Conservation (phyloP, 2,888 invertebrate species). For the Drosophila stalkeri region DNA sequence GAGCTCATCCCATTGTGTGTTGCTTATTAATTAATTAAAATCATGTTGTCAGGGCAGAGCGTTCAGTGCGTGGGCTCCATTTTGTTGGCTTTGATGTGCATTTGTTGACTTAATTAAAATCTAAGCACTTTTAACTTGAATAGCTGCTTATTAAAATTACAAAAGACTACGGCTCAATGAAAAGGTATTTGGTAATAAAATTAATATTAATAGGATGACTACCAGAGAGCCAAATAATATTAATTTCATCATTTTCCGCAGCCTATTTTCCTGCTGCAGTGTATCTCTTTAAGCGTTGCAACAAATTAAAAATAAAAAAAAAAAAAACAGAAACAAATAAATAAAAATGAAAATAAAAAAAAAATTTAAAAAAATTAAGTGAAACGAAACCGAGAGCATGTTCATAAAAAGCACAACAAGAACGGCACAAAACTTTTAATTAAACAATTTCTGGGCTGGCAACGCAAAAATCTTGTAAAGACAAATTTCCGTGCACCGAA, state of each 20-base stretch:
- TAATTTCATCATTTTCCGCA: slow-evolving; percentile 57
- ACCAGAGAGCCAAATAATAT: slow-evolving; percentile 30
- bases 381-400: slow-evolving; percentile 51
- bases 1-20: slow-evolving; percentile 2
- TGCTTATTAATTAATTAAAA: slow-evolving; percentile 57
- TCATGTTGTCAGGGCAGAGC: slow-evolving; percentile 38
- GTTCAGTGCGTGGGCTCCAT: not conserved
- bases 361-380: slow-evolving; percentile 16
- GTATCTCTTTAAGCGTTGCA: slow-evolving; percentile 47
- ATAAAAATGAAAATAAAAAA: slow-evolving; percentile 4
- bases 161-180: slow-evolving; percentile 56
- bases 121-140: slow-evolving; percentile 72
- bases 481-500: slow-evolving; percentile 67
- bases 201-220: slow-evolving; percentile 47
- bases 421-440: slow-evolving; percentile 76
- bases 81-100: slow-evolving; percentile 63
- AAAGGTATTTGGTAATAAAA: slow-evolving; percentile 71
- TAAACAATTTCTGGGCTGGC: slow-evolving; percentile 76
- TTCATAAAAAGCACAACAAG: slow-evolving; percentile 61
- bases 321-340: slow-evolving; percentile 20
- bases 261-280: slow-evolving; percentile 40
- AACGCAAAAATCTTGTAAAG: slow-evolving; percentile 70
- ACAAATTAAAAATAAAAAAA: slow-evolving; percentile 18
- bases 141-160: slow-evolving; percentile 63
- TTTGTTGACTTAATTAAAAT: slow-evolving; percentile 68